These are phyloP conservation scores for Autographa gamma DNA, from an alignment of 2,888 invertebrate species.

Conservation along the genomic window DNA sequence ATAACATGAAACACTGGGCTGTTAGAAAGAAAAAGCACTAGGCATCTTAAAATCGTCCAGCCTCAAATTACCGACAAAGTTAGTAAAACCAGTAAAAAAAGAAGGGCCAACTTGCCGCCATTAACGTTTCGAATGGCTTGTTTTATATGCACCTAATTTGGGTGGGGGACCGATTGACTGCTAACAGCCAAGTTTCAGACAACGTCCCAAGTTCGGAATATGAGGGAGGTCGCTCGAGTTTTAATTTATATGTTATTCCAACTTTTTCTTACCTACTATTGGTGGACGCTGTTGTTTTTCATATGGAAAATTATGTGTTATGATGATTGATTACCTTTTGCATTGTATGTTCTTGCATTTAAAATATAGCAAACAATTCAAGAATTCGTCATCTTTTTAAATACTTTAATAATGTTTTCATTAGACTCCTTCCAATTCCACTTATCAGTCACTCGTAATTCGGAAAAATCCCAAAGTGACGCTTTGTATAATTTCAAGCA, in stretches of 20 bases:
- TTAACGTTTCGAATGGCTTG: slow-evolving; percentile 59
- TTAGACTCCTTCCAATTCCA: too few relatives aligned
- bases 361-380: too few relatives aligned
- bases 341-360: too few relatives aligned
- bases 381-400: too few relatives aligned
- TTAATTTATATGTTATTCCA: not conserved
- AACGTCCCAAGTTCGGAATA: not conserved
- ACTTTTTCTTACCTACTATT: not conserved
- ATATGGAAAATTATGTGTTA: too few relatives aligned
- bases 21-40: not conserved
- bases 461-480: too few relatives aligned
- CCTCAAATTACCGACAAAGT: not conserved
- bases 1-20: not conserved
- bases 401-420: too few relatives aligned
- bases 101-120: slow-evolving; percentile 46
- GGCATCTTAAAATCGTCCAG: not conserved
- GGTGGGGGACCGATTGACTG: slow-evolving; percentile 39
- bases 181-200: slow-evolving; percentile 20
- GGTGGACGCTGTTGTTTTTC: not conserved
- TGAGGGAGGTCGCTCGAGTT: not conserved
- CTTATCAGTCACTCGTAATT: too few relatives aligned
- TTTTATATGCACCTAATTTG: slow-evolving; percentile 37
- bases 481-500: too few relatives aligned
- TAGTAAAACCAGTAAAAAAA: slow-evolving; percentile 39
- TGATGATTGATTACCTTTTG: not conserved